Percentiles rank a stretch among this genome's conserved stretches.
Evolutionary conservation across 1,140 invertebrate species (phyloP).

Genomic region (Temnothorax curvispinosus): DNA sequence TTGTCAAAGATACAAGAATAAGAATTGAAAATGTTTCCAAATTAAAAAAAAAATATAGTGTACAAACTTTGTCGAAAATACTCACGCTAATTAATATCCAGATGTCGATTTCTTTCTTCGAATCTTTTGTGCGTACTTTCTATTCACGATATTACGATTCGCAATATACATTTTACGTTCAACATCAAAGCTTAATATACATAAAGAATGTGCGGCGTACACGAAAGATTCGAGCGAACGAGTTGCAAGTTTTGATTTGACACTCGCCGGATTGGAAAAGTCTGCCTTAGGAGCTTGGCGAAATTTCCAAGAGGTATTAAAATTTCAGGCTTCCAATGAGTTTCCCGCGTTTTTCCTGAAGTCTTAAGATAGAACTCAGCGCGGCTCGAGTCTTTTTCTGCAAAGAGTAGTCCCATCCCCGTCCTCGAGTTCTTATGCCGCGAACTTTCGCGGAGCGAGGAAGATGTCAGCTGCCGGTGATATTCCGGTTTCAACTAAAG

Average conservation of each 20-base stretch:
- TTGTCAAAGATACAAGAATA: neutral
- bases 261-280: constrained; percentile 53
- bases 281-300: constrained; percentile 26
- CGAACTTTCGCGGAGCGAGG: constrained; percentile 43
- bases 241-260: constrained; percentile 47
- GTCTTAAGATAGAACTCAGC: constrained; percentile 47
- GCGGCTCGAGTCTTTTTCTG: constrained; percentile 37
- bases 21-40: neutral
- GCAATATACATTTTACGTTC: neutral
- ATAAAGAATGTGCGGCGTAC: neutral
- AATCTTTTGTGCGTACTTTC: neutral
- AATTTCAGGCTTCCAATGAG: constrained; percentile 58
- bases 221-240: constrained; percentile 20
- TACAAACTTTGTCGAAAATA: neutral
- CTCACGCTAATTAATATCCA: neutral
- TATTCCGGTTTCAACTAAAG: constrained; percentile 39
- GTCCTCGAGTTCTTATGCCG: constrained; percentile 17
- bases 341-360: constrained; percentile 47
- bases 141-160: neutral
- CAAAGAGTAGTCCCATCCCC: constrained; percentile 20
- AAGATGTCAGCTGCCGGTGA: constrained; percentile 53
- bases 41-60: neutral
- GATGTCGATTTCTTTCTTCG: neutral
- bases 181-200: constrained; percentile 31
- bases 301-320: constrained; percentile 56